Evolutionary conservation across 2,113 vertebrate species (phyloP), one percentile per base, ranked within the genome.

Genomic region (Anarhynchus alexandrinus): DNA sequence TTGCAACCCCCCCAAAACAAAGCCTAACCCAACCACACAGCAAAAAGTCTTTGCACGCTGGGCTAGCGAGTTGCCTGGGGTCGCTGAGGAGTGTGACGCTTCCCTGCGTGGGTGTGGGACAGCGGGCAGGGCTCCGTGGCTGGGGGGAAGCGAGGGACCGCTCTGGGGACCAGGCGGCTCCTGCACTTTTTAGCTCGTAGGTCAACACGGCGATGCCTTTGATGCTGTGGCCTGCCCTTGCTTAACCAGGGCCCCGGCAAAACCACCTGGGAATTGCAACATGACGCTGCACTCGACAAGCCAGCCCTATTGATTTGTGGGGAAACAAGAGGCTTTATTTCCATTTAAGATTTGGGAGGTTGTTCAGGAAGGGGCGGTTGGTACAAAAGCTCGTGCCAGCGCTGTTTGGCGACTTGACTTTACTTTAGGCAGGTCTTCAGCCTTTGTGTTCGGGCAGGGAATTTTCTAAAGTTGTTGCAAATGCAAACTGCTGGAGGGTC

Each of bases 121-220:
- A 32, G 26, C 3, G 6, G 20, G 10, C 45, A 47, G 43, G 29
- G 10, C n/a, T 64, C 25, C 2, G 2, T 1, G 74, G 42, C 15
- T 5, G 11, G 15, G 42, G 30, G 3, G 8, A 23, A 30, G 8
- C 1, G 25, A n/a, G 20, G 26, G 16, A 42, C 11, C 2, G 0
- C 4, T 70, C 62, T 74, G 45, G 47, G 45, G 49, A 23, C 16
- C 26, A 61, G 69, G 27, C 52, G 23, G 12, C 10, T 55, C n/a
- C 0, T 1, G 14, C 69, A 40, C 4, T 4, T 55, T 17, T 45
- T 78, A 61, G 34, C n/a, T 21, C 19, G 1, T 10, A 20, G 38
- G 23, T 70, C 55, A 36, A 20, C 0, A 2, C 0, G 2, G 26
- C 5, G 6, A 34, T 87, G 36, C 26, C 59, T 73, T 61, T 67